Evolutionary conservation across 35 echinoderm and acorn worm genomes (phyloP).

Genomic region (Ophioderma brevispina): DNA sequence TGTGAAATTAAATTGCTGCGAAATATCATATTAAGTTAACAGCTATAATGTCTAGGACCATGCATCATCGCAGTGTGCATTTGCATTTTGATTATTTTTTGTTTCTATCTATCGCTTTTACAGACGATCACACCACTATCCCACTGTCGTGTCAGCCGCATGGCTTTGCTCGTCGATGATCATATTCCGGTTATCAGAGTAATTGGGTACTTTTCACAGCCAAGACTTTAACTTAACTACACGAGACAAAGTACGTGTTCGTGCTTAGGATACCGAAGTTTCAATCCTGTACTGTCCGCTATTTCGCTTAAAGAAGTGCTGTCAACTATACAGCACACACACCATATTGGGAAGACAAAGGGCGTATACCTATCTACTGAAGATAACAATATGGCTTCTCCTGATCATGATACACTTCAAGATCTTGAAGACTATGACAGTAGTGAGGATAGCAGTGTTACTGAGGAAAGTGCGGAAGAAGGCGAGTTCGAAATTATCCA

Average conservation of each 20-base stretch:
- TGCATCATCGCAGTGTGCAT: neutral
- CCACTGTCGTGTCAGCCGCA: no score
- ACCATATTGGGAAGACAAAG: neutral
- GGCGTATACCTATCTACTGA: neutral
- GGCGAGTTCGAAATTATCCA: neutral
- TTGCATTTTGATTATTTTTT: neutral
- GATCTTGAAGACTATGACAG: neutral
- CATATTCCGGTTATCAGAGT: no score
- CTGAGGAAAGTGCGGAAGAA: neutral
- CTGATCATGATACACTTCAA: neutral
- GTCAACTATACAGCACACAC: neutral
- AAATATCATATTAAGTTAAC: neutral
- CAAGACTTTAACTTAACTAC: neutral
- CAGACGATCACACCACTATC: neutral
- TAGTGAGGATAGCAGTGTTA: neutral
- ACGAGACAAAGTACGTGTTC: neutral
- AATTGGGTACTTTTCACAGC: neutral
- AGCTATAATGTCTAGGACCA: neutral
- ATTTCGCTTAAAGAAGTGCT: neutral
- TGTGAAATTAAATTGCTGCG: neutral
- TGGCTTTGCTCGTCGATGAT: no score
- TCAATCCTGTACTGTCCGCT: neutral
- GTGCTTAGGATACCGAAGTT: neutral
- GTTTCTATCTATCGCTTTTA: neutral
- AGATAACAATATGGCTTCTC: neutral